A percentile compares a stretch with the other conserved stretches of the same genome.
Evolutionary conservation across 2,888 invertebrate genomes (phyloP).

Genomic region (Spisula subtruncata): DNA sequence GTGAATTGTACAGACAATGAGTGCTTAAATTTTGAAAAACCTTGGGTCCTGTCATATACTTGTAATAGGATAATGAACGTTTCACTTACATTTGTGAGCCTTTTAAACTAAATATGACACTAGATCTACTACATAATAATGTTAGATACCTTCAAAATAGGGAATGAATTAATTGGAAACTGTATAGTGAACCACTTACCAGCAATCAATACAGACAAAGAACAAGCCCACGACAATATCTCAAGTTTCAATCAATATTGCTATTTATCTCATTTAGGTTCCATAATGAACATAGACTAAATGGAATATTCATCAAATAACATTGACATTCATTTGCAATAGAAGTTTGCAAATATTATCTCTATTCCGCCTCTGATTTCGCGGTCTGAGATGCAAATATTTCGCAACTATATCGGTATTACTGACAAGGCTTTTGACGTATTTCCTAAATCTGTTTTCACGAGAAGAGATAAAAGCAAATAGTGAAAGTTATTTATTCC

Average conservation of each 20-base stretch:
- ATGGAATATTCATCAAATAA: neutral
- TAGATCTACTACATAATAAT: no score
- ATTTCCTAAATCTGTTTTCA: slow-evolving; percentile 1
- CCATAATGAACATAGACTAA: neutral
- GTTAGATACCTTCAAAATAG: no score
- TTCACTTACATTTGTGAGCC: no score
- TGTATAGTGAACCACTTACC: no score
- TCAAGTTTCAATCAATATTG: neutral
- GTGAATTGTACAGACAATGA: no score
- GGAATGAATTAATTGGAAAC: no score
- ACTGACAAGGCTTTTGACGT: neutral
- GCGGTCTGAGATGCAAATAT: slow-evolving; percentile 6
- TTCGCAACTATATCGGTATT: neutral
- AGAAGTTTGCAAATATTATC: slow-evolving; percentile 15
- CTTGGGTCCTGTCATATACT: no score
- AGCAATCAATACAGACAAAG: neutral
- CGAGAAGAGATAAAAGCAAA: slow-evolving; percentile 4
- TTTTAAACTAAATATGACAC: no score
- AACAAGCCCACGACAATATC: neutral
- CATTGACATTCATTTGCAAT: neutral
- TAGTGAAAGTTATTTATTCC: neutral
- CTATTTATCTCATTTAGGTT: slow-evolving; percentile 1
- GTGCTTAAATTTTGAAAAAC: no score
- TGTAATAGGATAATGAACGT: no score
- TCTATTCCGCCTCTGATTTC: neutral